These are phyloP conservation scores for Rafetus swinhoei DNA, from an alignment of 2,113 vertebrate species.

Conservation along the genomic window DNA sequence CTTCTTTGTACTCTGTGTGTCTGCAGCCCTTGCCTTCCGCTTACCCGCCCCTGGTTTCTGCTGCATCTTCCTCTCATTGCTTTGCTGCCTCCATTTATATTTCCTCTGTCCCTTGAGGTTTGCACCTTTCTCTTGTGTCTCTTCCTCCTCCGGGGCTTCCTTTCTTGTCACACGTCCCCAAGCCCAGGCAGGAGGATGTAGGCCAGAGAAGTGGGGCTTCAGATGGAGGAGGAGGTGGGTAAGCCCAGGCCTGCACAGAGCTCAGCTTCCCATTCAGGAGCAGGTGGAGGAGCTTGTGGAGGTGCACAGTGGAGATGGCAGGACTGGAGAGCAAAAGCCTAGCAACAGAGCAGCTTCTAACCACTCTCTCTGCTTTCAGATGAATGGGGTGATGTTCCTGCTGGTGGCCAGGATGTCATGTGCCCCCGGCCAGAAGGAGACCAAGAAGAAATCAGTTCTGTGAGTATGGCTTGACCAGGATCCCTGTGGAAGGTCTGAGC, in stretches of 20 bases:
- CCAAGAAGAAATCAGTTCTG: conserved; percentile 95
- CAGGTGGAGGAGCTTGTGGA: neutral
- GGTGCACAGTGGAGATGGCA: neutral
- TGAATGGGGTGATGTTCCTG: conserved; percentile 94
- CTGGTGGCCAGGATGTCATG: conserved; percentile 93
- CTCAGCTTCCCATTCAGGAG: neutral
- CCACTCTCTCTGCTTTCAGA: conserved; percentile 77
- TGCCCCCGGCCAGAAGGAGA: conserved; percentile 93
- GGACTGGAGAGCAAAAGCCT: neutral
- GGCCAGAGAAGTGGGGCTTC: neutral
- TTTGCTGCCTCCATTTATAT: neutral
- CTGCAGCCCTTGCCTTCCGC: neutral
- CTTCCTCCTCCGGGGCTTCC: neutral
- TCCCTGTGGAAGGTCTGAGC: neutral
- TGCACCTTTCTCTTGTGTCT: neutral
- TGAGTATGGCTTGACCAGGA: conserved; percentile 80
- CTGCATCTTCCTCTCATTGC: conserved; percentile 36
- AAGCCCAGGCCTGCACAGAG: neutral
- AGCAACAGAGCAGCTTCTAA: conserved; percentile 36
- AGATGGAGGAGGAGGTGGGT: neutral
- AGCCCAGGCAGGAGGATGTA: neutral
- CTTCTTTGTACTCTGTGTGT: conserved; percentile 17
- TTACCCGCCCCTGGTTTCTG: conserved; percentile 12
- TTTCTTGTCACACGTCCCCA: neutral
- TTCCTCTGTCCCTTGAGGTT: neutral